phyloP scores from a whole-genome alignment of 2,888 invertebrate species.

The Blastobasis adustella region DNA sequence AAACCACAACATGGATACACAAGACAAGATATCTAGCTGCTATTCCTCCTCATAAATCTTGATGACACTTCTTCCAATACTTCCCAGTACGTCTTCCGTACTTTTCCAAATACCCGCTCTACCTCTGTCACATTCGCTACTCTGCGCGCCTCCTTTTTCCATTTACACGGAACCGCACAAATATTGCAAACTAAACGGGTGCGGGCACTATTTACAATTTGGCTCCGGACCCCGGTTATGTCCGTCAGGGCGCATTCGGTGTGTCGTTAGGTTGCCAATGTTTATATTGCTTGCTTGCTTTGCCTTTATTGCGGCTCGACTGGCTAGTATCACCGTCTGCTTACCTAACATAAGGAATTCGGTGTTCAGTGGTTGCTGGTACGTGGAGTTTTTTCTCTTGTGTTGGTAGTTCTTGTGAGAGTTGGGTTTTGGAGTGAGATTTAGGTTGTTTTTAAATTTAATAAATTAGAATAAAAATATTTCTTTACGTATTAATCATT shows the following conservation, averaged over 20 bases:
- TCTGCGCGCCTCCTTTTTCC: constrained; percentile 55
- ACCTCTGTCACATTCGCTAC: constrained; percentile 17
- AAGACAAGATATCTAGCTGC: too few relatives aligned
- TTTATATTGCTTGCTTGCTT: constrained; percentile 51
- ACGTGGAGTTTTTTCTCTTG: constrained; percentile 10
- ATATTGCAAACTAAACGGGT: constrained; percentile 71
- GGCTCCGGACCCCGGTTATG: constrained; percentile 39
- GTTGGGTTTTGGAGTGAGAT: too few relatives aligned
- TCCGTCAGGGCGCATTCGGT: constrained; percentile 57
- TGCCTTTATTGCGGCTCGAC: constrained; percentile 18
- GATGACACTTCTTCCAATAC: too few relatives aligned
- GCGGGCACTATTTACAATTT: constrained; percentile 68
- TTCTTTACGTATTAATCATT: too few relatives aligned
- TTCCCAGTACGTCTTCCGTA: too few relatives aligned
- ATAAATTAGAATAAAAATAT: too few relatives aligned
- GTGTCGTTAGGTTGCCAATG: constrained; percentile 57
- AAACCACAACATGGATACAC: too few relatives aligned
- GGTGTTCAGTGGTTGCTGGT: constrained; percentile 15
- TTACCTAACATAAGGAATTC: too few relatives aligned
- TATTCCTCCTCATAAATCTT: too few relatives aligned
- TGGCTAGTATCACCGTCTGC: too few relatives aligned
- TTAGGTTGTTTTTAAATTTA: too few relatives aligned
- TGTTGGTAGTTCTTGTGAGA: constrained; percentile 1
- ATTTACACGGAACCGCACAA: constrained; percentile 68
- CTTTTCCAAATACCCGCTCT: not conserved